Base-by-base conservation (phyloP, 2,797 vertebrate species). In the Lagocephalus sceleratus region DNA sequence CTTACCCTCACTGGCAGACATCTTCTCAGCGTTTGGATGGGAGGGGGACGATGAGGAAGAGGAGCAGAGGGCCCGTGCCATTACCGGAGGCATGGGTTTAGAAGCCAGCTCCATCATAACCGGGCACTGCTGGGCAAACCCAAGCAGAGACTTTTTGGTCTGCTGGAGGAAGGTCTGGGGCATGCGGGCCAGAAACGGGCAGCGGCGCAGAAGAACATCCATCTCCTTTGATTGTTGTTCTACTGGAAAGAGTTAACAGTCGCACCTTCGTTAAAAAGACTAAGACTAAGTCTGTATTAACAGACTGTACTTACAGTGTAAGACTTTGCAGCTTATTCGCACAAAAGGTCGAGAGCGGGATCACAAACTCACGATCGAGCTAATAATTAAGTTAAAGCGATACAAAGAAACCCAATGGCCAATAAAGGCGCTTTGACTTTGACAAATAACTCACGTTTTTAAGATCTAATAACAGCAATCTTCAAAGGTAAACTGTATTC, bases 151-250 rank as follows among this genome's bases (percentile, higher is more conserved):
- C 51, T 92, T 93, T 43, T 94, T 93, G 10, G 96, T 88, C 79
- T 98, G 97, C 88, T 98, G 97, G 71, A 98, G 79, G 76, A 99
- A 98, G 17, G 92, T 78, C 85, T 95, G 95, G 2, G 97, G 93
- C 53, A 97, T 90, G 0, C 94, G 91, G 48, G 94, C 93, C 79
- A 99, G 83, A 88, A 98, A 99, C 0, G 97, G 97, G 84, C 96
- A 99, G 63, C 95, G 91, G 12, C 94, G 93, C 22, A 95, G 88
- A 2, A 99, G 87, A 2, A 95, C 89, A 75, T 99, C 97, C 97
- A 99, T 97, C 2, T 52, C 79, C 19, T 58, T 54, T 20, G 45
- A 74, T 57, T 68, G 63, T 71, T 60, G 8, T 9, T 51, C 82
- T 83, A 51, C 42, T 55, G 16, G 16, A 41, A 12, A 69, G 11